Conservation (phyloP, 2,888 invertebrate genomes). For the Drosophila colorata region DNA sequence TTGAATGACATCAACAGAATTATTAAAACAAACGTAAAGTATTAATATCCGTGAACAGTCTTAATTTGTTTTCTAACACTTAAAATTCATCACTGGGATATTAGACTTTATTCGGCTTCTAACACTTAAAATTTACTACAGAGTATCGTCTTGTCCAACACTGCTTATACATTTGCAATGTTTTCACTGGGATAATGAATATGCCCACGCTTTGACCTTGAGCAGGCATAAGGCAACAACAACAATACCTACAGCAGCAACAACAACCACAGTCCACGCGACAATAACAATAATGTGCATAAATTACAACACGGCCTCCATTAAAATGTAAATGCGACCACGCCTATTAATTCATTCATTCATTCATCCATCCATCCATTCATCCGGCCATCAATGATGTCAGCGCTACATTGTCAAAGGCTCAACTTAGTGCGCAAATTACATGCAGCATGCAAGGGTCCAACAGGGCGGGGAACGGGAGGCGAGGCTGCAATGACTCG, state of each 20-base stretch:
- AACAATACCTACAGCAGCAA: conserved; percentile 4
- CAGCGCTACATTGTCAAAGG: conserved; percentile 48
- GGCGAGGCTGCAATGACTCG: conserved; percentile 24
- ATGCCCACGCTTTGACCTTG: conserved; percentile 59
- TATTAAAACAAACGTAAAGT: no score
- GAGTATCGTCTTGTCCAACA: conserved; percentile 1
- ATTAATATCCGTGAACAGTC: no score
- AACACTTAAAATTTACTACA: background rate
- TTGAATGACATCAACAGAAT: no score
- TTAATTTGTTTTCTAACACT: background rate
- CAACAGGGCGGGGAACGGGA: background rate
- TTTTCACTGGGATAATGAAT: conserved; percentile 19
- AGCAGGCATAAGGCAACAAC: conserved; percentile 21
- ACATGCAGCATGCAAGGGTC: conserved; percentile 20
- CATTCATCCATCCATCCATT: conserved; percentile 21
- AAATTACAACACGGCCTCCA: conserved; percentile 61
- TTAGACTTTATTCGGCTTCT: no score
- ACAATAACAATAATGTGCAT: conserved; percentile 55
- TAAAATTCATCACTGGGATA: no score
- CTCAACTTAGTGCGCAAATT: conserved; percentile 47
- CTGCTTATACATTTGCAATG: background rate
- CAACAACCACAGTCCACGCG: conserved; percentile 18
- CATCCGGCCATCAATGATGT: conserved; percentile 51
- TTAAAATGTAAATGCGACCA: conserved; percentile 70
- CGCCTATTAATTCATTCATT: conserved; percentile 36